A percentile compares a stretch with the other conserved stretches of the same genome.
phyloP scores from a whole-genome alignment of 2,113 vertebrate genomes.

The Myanophis thanlyinensis region DNA sequence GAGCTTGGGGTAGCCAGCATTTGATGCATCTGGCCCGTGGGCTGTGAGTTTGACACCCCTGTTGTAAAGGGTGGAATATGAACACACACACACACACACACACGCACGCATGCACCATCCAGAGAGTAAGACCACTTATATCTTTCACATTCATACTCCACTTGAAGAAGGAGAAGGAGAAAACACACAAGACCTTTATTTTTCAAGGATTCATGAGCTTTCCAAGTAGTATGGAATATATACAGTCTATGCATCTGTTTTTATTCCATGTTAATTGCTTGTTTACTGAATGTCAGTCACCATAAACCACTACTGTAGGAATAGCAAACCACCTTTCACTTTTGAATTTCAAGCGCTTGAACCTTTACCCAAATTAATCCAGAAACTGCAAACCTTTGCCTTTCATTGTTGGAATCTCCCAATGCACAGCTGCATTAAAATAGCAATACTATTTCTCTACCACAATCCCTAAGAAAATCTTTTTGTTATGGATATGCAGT shows the following conservation, averaged over 20 bases:
- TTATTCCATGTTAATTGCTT: neutral
- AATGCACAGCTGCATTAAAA: neutral
- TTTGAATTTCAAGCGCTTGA: neutral
- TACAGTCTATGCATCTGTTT: neutral
- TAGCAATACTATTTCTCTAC: neutral
- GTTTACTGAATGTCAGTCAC: neutral
- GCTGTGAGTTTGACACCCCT: too few species aligned
- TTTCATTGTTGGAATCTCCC: neutral
- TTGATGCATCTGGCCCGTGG: too few species aligned
- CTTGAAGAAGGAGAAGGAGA: neutral
- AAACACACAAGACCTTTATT: neutral
- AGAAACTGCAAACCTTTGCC: neutral
- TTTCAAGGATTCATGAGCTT: neutral
- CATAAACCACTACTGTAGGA: neutral
- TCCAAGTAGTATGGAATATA: neutral
- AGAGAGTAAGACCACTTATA: neutral
- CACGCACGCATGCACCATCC: neutral
- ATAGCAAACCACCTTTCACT: neutral
- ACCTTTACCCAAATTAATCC: neutral
- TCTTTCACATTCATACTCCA: neutral
- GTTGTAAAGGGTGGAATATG: too few species aligned
- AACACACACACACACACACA: too few species aligned
- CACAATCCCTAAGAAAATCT: neutral
- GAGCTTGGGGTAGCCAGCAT: too few species aligned
- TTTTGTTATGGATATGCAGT: neutral